phyloP scores from a whole-genome alignment of 2,888 invertebrate genomes.

The Phragmatobia fuliginosa region DNA sequence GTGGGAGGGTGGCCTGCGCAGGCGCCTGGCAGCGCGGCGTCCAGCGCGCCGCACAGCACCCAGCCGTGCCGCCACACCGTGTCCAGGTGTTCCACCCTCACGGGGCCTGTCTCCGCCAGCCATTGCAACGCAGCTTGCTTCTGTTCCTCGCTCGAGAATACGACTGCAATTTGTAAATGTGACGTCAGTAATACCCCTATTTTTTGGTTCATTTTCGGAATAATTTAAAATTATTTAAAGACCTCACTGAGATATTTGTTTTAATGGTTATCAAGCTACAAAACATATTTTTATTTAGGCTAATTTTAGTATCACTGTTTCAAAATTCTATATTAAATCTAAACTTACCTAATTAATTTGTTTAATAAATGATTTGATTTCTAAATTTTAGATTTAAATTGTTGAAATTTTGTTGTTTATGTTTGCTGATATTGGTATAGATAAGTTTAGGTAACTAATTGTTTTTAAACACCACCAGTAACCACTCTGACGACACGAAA shows the following conservation, averaged over 20 bases:
- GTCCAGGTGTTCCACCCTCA: slow-evolving; percentile 78
- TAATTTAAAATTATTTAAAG: neutral
- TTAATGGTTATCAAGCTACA: neutral
- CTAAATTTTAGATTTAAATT: neutral
- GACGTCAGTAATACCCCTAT: neutral
- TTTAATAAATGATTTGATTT: neutral
- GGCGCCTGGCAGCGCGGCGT: slow-evolving; percentile 87
- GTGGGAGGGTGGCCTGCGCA: slow-evolving; percentile 87
- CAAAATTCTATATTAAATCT: neutral
- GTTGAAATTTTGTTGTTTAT: neutral
- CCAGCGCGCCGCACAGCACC: slow-evolving; percentile 86
- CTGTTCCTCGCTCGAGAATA: slow-evolving; percentile 79
- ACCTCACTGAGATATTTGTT: neutral
- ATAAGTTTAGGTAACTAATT: neutral
- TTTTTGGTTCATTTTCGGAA: neutral
- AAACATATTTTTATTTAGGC: neutral
- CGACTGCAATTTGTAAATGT: slow-evolving; percentile 63
- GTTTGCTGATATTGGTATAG: no score
- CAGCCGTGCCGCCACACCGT: slow-evolving; percentile 88
- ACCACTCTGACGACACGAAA: neutral
- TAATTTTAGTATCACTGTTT: neutral
- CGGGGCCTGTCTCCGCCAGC: slow-evolving; percentile 76
- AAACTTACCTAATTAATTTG: neutral
- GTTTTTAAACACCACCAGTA: neutral
- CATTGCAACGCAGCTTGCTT: slow-evolving; percentile 77